Percentiles rank a stretch among this genome's conserved stretches.
Evolutionary conservation across 1,140 invertebrate genomes (phyloP).

Genomic region (Microplitis mediator): DNA sequence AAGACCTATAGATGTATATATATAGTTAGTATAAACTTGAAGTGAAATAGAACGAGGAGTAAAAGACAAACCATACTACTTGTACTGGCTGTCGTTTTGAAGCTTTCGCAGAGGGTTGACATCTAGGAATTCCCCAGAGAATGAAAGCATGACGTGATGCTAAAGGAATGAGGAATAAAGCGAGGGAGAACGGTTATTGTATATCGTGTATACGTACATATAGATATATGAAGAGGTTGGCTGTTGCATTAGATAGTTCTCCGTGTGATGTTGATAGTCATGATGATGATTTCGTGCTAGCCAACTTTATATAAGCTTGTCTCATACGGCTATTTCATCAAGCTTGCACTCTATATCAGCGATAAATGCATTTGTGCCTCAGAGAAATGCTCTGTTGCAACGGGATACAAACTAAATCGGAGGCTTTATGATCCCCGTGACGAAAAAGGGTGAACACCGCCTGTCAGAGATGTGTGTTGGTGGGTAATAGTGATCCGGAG

Average conservation of each 20-base stretch:
- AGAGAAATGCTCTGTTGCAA: constrained; percentile 5
- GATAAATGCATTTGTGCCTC: constrained; percentile 51
- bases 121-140: constrained; percentile 28
- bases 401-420: too few species aligned
- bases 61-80: neutral
- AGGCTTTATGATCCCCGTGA: neutral
- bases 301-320: neutral
- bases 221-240: neutral
- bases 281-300: neutral
- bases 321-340: neutral
- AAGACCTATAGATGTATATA: too few species aligned
- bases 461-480: constrained; percentile 21
- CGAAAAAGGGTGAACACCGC: constrained; percentile 20
- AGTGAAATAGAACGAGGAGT: too few species aligned
- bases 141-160: constrained; percentile 47
- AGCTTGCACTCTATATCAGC: constrained; percentile 18
- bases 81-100: neutral
- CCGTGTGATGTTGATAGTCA: neutral
- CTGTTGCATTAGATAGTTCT: neutral
- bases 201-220: too few species aligned
- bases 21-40: too few species aligned
- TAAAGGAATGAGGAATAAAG: constrained; percentile 30
- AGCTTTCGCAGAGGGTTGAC: constrained; percentile 32
- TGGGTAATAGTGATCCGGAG: neutral
- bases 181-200: neutral